Percentiles rank a stretch among this genome's conserved stretches.
Evolutionary conservation across 2,797 vertebrate species (phyloP).

Genomic region (Ceyx erithaca): DNA sequence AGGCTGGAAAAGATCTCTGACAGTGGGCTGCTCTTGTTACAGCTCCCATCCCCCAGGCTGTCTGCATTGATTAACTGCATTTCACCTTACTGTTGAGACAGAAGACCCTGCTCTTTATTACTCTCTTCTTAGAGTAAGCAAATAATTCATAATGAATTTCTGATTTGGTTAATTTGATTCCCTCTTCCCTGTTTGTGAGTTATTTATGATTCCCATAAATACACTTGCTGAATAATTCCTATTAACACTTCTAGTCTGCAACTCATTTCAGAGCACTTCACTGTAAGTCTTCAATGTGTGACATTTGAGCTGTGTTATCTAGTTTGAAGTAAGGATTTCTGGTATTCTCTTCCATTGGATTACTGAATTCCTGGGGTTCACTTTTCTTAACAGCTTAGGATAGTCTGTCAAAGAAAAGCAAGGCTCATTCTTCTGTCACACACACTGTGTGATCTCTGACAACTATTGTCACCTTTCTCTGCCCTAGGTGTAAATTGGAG

Average conservation of each 20-base stretch:
- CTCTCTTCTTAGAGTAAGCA: neutral
- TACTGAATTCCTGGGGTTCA: neutral
- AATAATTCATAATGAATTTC: conserved; percentile 21
- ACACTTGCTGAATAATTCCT: neutral
- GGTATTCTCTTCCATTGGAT: neutral
- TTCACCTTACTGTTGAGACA: neutral
- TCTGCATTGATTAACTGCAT: neutral
- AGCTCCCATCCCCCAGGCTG: neutral
- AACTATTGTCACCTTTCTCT: neutral
- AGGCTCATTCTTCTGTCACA: neutral
- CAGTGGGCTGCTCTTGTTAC: neutral
- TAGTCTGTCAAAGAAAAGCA: conserved; percentile 4
- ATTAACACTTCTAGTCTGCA: neutral
- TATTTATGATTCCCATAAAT: conserved; percentile 58
- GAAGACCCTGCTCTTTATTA: neutral
- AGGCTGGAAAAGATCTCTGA: neutral
- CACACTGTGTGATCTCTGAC: neutral
- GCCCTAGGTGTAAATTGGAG: neutral
- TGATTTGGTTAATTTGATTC: conserved; percentile 52
- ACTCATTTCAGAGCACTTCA: conserved; percentile 32
- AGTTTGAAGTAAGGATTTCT: conserved; percentile 1
- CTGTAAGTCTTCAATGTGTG: neutral
- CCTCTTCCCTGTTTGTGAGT: neutral
- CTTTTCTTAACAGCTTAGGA: neutral
- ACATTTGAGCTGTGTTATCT: conserved; percentile 15